Conservation (phyloP, 2,113 vertebrate genomes). For the Eulacestoma nigropectus region DNA sequence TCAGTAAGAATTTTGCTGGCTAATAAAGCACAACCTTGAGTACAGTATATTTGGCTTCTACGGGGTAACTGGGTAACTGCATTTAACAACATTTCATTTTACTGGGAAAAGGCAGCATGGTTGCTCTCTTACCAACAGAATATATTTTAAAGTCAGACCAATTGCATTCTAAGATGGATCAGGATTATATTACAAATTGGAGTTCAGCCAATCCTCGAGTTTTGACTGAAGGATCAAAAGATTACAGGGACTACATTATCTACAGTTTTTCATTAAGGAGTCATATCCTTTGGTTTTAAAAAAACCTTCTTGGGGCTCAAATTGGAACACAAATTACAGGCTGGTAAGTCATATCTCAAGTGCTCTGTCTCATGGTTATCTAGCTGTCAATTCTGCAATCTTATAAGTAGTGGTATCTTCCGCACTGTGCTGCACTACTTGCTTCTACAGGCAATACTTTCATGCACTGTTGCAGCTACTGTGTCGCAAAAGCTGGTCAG, state of each 20-base stretch:
- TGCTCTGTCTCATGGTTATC: rapidly evolving
- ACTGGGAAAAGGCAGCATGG: not conserved
- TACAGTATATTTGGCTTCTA: not conserved
- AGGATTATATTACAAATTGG: not conserved
- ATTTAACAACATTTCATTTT: not conserved
- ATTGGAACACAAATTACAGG: not conserved
- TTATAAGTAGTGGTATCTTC: not conserved
- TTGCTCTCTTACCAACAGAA: not conserved
- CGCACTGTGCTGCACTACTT: not conserved
- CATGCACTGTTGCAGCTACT: not conserved
- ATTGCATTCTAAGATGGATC: not conserved
- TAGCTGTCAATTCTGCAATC: not conserved
- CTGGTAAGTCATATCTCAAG: not conserved
- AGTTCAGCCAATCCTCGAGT: not conserved
- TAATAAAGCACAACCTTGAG: not conserved
- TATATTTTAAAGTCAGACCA: not conserved
- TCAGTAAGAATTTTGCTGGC: not conserved
- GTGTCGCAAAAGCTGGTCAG: not conserved
- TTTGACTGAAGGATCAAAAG: slow-evolving; percentile 1
- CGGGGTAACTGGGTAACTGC: not conserved
- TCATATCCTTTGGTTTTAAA: not conserved
- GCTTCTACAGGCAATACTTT: not conserved
- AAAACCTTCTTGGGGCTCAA: not conserved
- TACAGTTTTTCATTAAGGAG: not conserved
- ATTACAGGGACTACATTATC: not conserved